Conservation (phyloP, 2,888 invertebrate species). For the Rhaphigaster nebulosa region DNA sequence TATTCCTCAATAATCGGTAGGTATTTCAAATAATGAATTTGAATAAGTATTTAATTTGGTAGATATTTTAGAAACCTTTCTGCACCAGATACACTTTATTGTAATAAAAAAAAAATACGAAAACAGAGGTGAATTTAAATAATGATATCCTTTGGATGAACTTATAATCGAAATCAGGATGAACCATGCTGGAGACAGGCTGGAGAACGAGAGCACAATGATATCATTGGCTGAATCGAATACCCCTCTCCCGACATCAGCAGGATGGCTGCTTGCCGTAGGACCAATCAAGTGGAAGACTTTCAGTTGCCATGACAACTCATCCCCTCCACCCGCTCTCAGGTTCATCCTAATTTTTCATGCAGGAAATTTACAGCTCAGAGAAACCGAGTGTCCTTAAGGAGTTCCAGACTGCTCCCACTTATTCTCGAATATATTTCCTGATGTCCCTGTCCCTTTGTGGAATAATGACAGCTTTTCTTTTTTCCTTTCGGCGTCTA, state of each 20-base stretch:
- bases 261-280: constrained; percentile 37
- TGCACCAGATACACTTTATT: no score
- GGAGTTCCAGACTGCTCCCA: neutral
- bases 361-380: constrained; percentile 27
- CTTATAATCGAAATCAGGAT: neutral
- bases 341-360: constrained; percentile 37
- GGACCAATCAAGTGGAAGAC: constrained; percentile 41
- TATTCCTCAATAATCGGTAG: no score
- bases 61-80: no score
- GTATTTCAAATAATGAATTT: no score
- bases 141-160: neutral
- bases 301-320: constrained; percentile 47
- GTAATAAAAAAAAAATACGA: neutral
- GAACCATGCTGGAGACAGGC: neutral
- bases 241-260: constrained; percentile 5
- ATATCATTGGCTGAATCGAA: constrained; percentile 22
- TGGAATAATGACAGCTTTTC: neutral
- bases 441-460: neutral
- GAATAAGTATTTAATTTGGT: no score
- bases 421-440: constrained; percentile 26
- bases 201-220: constrained; percentile 28
- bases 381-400: constrained; percentile 10
- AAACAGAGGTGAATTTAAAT: neutral
- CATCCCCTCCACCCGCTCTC: constrained; percentile 11
- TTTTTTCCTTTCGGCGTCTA: neutral